phyloP scores from a whole-genome alignment of 23 tunicate genomes.

The Phallusia fumigata region DNA sequence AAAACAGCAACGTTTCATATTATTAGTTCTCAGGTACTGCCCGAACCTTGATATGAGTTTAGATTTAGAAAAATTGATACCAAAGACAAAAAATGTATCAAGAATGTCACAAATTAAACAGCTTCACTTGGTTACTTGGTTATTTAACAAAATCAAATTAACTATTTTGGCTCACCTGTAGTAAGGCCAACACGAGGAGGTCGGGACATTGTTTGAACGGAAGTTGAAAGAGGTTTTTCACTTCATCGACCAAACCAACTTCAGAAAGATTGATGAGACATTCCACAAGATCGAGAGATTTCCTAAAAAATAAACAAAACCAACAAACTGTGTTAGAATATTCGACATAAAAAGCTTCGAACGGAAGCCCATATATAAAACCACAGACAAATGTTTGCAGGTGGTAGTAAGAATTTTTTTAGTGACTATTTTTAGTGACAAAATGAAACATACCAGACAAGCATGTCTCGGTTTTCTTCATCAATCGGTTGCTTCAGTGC shows the following conservation, averaged over 20 bases:
- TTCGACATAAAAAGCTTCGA: too few relatives aligned
- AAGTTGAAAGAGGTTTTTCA: constrained; percentile 49
- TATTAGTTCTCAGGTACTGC: too few relatives aligned
- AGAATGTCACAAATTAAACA: too few relatives aligned
- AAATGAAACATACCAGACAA: constrained; percentile 13
- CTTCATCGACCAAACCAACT: constrained; percentile 50
- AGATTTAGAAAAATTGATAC: too few relatives aligned
- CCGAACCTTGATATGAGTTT: too few relatives aligned
- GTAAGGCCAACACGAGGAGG: constrained; percentile 61
- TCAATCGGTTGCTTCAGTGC: constrained; percentile 81
- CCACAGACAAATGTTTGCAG: too few relatives aligned
- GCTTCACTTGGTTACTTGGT: background rate
- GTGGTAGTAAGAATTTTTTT: too few relatives aligned
- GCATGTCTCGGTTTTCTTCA: constrained; percentile 41
- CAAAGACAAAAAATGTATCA: too few relatives aligned
- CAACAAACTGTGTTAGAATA: too few relatives aligned
- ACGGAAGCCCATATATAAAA: too few relatives aligned
- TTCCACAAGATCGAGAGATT: constrained; percentile 79
- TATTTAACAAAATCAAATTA: background rate
- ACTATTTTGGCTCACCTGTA: constrained; percentile 41
- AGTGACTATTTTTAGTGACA: too few relatives aligned
- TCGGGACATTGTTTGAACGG: constrained; percentile 80
- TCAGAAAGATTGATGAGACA: constrained; percentile 62
- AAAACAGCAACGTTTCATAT: too few relatives aligned
- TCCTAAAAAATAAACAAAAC: constrained; percentile 33